phyloP scores from a whole-genome alignment of 2,113 vertebrate species.

The Piliocolobus tephrosceles region DNA sequence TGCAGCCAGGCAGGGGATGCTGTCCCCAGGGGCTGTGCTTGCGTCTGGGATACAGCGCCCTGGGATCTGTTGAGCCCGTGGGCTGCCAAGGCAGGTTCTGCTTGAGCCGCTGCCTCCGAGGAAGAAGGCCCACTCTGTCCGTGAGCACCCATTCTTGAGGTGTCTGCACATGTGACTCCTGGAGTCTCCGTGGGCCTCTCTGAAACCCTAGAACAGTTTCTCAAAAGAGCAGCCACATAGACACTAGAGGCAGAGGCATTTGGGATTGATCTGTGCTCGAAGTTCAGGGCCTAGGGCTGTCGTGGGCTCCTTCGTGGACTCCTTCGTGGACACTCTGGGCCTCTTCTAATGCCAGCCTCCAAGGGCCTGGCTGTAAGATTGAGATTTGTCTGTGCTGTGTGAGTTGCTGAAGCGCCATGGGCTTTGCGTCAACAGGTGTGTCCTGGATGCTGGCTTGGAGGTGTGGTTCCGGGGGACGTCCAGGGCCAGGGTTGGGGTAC shows the following conservation, averaged over 20 bases:
- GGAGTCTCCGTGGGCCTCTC: rapidly evolving
- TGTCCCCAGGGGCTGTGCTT: neutral
- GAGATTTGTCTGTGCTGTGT: neutral
- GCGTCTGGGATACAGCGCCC: neutral
- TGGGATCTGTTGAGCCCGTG: rapidly evolving
- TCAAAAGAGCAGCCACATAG: rapidly evolving
- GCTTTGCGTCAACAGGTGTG: neutral
- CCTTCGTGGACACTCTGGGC: rapidly evolving
- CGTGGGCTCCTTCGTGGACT: rapidly evolving
- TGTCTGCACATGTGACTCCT: rapidly evolving
- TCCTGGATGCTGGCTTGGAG: neutral
- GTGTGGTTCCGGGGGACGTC: too few species aligned
- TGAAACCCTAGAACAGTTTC: neutral
- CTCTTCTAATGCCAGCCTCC: neutral
- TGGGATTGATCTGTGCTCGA: rapidly evolving
- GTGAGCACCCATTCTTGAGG: rapidly evolving
- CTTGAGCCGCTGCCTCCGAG: neutral
- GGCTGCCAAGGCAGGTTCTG: too few species aligned
- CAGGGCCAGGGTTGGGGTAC: neutral
- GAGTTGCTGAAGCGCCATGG: rapidly evolving
- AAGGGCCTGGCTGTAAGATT: neutral
- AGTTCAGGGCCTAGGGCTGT: neutral
- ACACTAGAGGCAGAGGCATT: rapidly evolving
- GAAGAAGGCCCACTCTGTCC: neutral
- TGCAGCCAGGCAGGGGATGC: rapidly evolving